Evolutionary conservation across 2,797 vertebrate species (phyloP).

Genomic region (Sebastiscus albofasciatus): DNA sequence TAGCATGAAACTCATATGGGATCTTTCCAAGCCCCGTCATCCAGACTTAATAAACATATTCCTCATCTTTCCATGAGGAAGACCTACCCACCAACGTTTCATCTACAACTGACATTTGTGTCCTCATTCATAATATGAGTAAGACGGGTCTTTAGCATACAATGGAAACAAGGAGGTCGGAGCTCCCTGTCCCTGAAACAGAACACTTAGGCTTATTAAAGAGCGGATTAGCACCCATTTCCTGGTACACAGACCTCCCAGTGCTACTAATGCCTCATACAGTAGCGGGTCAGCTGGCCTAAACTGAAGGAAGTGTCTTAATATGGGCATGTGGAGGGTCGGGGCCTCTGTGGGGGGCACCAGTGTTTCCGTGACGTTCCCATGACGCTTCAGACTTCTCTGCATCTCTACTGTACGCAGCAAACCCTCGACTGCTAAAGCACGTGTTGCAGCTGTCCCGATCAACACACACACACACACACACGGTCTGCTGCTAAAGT

Average conservation of each 20-base stretch:
- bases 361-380: conserved; percentile 81
- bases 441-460: conserved; percentile 63
- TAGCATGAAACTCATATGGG: neutral
- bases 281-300: conserved; percentile 56
- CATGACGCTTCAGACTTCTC: conserved; percentile 49
- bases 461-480: neutral
- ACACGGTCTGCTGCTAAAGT: conserved; percentile 21
- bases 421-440: conserved; percentile 17
- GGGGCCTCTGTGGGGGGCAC: conserved; percentile 50
- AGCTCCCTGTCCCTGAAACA: conserved; percentile 36
- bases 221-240: conserved; percentile 64
- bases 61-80: neutral
- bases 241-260: conserved; percentile 53
- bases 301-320: conserved; percentile 77
- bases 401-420: conserved; percentile 8
- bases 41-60: neutral
- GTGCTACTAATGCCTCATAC: conserved; percentile 42
- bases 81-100: neutral
- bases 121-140: neutral
- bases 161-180: conserved; percentile 33
- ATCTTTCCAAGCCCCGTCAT: neutral
- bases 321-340: conserved; percentile 71
- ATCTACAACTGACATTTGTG: neutral
- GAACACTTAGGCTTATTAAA: conserved; percentile 35
- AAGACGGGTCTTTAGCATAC: neutral